Base-by-base conservation (phyloP, 1,140 invertebrate genomes). In the Heliconius eleuchia region DNA sequence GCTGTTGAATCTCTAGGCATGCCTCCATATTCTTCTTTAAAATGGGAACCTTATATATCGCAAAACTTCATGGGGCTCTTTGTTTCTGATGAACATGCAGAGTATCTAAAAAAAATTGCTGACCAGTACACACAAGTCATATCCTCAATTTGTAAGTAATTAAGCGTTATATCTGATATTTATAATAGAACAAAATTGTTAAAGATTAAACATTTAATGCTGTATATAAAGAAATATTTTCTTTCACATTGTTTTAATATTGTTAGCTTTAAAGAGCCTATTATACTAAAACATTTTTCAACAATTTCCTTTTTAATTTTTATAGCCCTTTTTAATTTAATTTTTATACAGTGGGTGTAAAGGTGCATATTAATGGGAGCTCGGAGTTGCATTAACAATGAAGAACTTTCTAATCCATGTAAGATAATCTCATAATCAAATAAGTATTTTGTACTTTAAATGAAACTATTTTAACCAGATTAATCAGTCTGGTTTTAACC, bases 61-160 rank as follows among this genome's bases (percentile, higher is more conserved):
- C 96, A 96, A 30, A 98, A 98, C 92, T 98, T 98, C 89, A 98
- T 98, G 96, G 98, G 97, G 0, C 95, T 98, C 23, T 98, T 98
- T 94, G 96, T 98, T 8, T 96, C 96, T 73, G 97, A 98, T 77
- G 95, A 97, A 83, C 96, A 97, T 93, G 96, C 96, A 0, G 96
- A 97, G 81, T 96, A 97, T 89, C 92, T 98, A 27, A 97, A 97
- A 89, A 95, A 96, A 81, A 95, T 98, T 84, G 96, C 97, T 37
- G 94, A 97, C 81, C 96, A 97, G 85, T 98, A 97, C 95, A 96
- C 97, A 11, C 97, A 97, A 91, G 96, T 97, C 95, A 96, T 98
- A 19, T 96, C 96, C 73, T 96, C 96, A 87, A 94, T 96, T 86
- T 96, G 97, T 96, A 96, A 96, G 95, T 95, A 87, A 46, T 16